These are phyloP conservation scores for Anthopleura sola DNA, from an alignment of 64 coral and sea anemone species.

Conservation along the genomic window DNA sequence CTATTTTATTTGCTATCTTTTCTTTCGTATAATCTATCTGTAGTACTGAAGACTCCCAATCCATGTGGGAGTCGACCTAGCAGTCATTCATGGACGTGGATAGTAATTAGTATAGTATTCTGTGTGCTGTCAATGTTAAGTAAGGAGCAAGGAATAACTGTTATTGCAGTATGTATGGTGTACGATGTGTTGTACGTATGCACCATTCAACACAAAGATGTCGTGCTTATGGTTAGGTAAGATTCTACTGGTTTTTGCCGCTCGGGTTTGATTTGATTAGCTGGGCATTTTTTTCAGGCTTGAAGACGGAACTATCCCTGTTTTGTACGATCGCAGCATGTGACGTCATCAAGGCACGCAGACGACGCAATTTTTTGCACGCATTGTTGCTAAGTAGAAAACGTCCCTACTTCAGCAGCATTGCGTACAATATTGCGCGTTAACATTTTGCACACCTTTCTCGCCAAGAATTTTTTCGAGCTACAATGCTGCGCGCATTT, in stretches of 20 bases:
- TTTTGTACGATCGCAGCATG: too few relatives aligned
- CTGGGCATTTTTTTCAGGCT: too few relatives aligned
- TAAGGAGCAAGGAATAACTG: constrained; percentile 73
- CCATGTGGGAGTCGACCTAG: constrained; percentile 1
- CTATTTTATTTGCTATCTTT: constrained; percentile 64
- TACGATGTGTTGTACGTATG: constrained; percentile 56
- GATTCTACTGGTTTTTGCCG: not conserved
- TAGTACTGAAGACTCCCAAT: not conserved
- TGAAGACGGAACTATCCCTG: too few relatives aligned
- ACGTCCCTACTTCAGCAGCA: too few relatives aligned
- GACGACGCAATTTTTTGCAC: too few relatives aligned
- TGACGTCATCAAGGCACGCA: too few relatives aligned
- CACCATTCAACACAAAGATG: not conserved
- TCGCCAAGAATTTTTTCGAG: too few relatives aligned
- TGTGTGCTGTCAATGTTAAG: constrained; percentile 54
- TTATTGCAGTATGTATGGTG: constrained; percentile 52
- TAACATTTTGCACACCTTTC: too few relatives aligned
- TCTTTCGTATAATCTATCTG: constrained; percentile 61
- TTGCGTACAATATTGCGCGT: too few relatives aligned
- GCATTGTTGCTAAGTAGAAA: too few relatives aligned
- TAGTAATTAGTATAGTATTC: constrained; percentile 30
- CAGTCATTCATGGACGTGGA: constrained; percentile 54
- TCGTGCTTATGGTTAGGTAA: not conserved
- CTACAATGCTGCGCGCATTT: too few relatives aligned
- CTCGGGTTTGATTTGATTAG: too few relatives aligned